phyloP scores from a whole-genome alignment of 1,140 invertebrate genomes.

The Zophobas atratus region DNA sequence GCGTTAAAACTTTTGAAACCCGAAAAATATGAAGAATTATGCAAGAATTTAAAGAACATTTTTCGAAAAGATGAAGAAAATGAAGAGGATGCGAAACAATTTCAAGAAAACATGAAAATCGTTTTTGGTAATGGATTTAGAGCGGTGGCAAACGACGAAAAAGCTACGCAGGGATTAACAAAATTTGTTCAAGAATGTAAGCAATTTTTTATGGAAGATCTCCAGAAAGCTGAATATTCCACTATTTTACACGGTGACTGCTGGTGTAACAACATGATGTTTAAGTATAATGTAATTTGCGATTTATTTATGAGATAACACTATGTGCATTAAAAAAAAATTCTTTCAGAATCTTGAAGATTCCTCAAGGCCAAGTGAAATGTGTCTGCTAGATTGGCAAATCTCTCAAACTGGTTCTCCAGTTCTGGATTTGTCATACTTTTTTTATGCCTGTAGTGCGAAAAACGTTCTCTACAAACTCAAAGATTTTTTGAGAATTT shows the following conservation, averaged over 20 bases:
- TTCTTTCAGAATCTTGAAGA: slow-evolving; percentile 32
- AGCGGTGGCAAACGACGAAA: slow-evolving; percentile 30
- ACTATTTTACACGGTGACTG: slow-evolving; percentile 71
- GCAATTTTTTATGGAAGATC: slow-evolving; percentile 41
- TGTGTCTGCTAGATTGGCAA: slow-evolving; percentile 73
- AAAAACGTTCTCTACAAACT: slow-evolving; percentile 57
- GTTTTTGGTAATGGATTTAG: slow-evolving; percentile 43
- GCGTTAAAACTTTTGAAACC: slow-evolving; percentile 68
- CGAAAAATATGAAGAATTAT: slow-evolving; percentile 60
- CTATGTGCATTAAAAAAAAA: neutral
- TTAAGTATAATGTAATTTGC: slow-evolving; percentile 67
- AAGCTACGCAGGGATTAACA: slow-evolving; percentile 48
- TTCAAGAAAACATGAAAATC: slow-evolving; percentile 57
- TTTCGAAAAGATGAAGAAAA: slow-evolving; percentile 44
- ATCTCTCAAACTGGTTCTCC: slow-evolving; percentile 71
- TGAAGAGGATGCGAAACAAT: slow-evolving; percentile 39
- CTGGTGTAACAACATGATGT: slow-evolving; percentile 74
- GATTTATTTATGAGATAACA: slow-evolving; percentile 1
- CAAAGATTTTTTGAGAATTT: slow-evolving; percentile 53
- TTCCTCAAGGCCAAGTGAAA: slow-evolving; percentile 56
- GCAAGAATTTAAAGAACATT: slow-evolving; percentile 58
- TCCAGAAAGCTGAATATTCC: slow-evolving; percentile 46
- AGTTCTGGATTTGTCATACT: slow-evolving; percentile 72
- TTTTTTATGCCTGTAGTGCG: slow-evolving; percentile 71
- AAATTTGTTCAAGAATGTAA: slow-evolving; percentile 19